Conservation (phyloP, 2,797 vertebrate species). For the Pangasius djambal region DNA sequence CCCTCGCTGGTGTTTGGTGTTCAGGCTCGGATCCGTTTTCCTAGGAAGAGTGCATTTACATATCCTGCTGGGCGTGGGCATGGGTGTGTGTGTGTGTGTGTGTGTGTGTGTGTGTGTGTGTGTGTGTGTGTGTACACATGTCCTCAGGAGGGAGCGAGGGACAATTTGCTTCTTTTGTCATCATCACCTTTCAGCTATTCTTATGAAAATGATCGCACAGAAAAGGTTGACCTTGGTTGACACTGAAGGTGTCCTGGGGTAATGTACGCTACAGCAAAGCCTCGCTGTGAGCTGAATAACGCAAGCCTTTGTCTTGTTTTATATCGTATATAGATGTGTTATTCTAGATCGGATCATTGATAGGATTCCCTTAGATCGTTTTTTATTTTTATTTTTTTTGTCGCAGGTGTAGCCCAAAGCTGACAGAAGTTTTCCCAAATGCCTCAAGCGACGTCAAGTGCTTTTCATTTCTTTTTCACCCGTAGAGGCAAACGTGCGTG, state of each 20-base stretch:
- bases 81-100: background rate
- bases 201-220: conserved; percentile 3
- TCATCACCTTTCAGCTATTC: background rate
- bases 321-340: background rate
- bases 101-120: background rate
- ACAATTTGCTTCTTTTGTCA: conserved; percentile 16
- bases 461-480: background rate
- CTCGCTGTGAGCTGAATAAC: background rate
- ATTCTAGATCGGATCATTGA: background rate
- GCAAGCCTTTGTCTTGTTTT: background rate
- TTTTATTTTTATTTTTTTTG: no score
- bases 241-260: background rate
- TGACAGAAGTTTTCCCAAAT: background rate
- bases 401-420: background rate
- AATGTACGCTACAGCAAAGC: background rate
- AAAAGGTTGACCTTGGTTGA: background rate
- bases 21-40: conserved; percentile 53
- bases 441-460: background rate
- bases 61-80: conserved; percentile 50
- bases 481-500: no score
- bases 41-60: conserved; percentile 55
- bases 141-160: background rate
- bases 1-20: conserved; percentile 44
- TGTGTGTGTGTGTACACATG: background rate
- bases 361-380: background rate